These are phyloP conservation scores for Paracentrotus lividus DNA, from an alignment of 53 echinoderm and acorn worm genomes.

Conservation along the genomic window DNA sequence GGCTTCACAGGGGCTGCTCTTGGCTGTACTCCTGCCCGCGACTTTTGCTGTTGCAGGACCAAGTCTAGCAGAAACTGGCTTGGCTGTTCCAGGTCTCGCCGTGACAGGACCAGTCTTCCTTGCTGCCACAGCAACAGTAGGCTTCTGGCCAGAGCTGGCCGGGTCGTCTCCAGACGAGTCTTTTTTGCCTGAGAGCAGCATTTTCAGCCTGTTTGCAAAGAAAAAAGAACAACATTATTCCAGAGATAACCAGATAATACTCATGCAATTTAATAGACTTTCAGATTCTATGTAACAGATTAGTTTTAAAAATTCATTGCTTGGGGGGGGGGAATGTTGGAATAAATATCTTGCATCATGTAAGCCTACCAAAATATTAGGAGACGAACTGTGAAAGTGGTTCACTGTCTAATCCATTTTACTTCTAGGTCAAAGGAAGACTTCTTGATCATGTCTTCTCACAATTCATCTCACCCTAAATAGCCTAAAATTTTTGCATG, in stretches of 20 bases:
- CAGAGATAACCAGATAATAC: neutral
- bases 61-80: neutral
- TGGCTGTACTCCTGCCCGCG: neutral
- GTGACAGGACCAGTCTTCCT: neutral
- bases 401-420: too few species aligned
- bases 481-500: too few species aligned
- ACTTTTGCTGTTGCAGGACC: neutral
- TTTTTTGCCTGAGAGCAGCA: constrained; percentile 15
- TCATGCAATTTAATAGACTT: too few species aligned
- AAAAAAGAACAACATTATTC: neutral
- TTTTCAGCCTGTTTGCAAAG: constrained; percentile 41
- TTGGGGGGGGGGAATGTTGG: too few species aligned
- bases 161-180: neutral
- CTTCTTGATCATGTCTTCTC: too few species aligned
- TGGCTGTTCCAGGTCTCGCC: neutral
- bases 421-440: too few species aligned
- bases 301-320: too few species aligned
- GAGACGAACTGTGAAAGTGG: too few species aligned
- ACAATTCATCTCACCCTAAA: too few species aligned
- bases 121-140: neutral
- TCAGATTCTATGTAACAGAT: too few species aligned
- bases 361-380: too few species aligned
- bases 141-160: neutral
- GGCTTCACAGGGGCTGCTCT: constrained; percentile 28
- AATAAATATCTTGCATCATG: too few species aligned